Base-by-base conservation (phyloP, 2,888 invertebrate species). In the Habroteleia sp. region DNA sequence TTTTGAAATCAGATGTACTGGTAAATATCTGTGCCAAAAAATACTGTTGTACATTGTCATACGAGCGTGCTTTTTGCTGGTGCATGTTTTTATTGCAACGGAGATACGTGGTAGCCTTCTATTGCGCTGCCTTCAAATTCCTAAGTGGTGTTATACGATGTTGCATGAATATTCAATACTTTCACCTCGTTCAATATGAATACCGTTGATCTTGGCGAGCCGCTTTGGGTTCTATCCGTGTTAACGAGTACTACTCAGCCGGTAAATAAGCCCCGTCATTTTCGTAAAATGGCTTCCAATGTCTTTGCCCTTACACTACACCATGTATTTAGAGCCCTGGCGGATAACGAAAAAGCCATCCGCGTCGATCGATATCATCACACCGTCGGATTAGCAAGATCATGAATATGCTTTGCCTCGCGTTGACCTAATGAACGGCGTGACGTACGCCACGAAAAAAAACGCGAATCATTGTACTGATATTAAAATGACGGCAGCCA, bases 151-250 rank as follows among this genome's bases (percentile, higher is more conserved):
- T 69, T 78, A 81, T 82, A 82, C 77, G 81, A 78, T 82, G 79
- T 76, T 42, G 69, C 81, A 85, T 85, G 85, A 85, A 85, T 85
- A 85, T 85, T 85, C 84, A 85, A 81, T 80, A 83, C 83, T 81
- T 75, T 82, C 79, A 81, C 82, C 83, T 82, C 84, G 83, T 85
- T 85, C 86, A 85, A 86, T 86, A 85, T 85, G 86, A 86, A 86
- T 85, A 84, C 82, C 83, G 85, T 86, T 84, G 84, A 85, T 86
- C 85, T 86, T 84, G 82, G 81, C 80, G 80, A 79, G 80, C 79
- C 79, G 81, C 77, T 80, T 83, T 82, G 79, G 78, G 75, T 77
- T 81, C 77, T 79, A 78, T 77, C 80, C 80, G 76, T 81, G 79
- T 82, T 80, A 81, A 81, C 80, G 81, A 77, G 63, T 35, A 29